Evolutionary conservation across 2,113 vertebrate species (phyloP), one percentile per base, ranked within the genome.

Genomic region (Sisor rabdophorus): DNA sequence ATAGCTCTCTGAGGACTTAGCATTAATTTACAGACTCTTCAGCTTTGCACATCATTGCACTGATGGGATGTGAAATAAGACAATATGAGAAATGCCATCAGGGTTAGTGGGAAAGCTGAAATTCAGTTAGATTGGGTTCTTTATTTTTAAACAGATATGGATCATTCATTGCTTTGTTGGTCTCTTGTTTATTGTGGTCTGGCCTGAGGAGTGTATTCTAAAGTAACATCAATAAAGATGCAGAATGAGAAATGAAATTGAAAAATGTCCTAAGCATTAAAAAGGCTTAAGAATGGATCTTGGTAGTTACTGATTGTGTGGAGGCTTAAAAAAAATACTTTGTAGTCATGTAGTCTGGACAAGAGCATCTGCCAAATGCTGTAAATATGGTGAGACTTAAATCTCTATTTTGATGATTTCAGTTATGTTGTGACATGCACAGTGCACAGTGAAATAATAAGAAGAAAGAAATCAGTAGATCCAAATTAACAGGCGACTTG

Each of bases 371-470:
- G n/a, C n/a, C n/a, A n/a, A n/a, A n/a, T n/a, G n/a, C n/a, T n/a
- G n/a, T n/a, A n/a, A n/a, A n/a, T n/a, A n/a, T n/a, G n/a, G n/a
- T n/a, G n/a, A n/a, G n/a, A n/a, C n/a, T n/a, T n/a, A n/a, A n/a
- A n/a, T n/a, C n/a, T n/a, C n/a, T n/a, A n/a, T n/a, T n/a, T n/a
- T 9, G 3, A 55, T 56, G 22, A 61, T 68, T 72, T 13, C 0
- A 24, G n/a, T 48, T 40, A 36, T 28, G 69, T 69, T 68, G 24
- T 63, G 50, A 61, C 15, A 19, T 48, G 24, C 22, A 59, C 32
- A 74, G 11, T 20, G 32, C 61, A 44, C 55, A 55, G n/a, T 13
- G 17, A 73, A 63, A 67, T 72, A 93, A 85, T 91, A 95, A 87
- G n/a, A n/a, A n/a, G n/a, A n/a, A n/a, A n/a, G n/a, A n/a, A n/a